phyloP scores from a whole-genome alignment of 2,888 invertebrate species.

The Pantelozetes paolii region DNA sequence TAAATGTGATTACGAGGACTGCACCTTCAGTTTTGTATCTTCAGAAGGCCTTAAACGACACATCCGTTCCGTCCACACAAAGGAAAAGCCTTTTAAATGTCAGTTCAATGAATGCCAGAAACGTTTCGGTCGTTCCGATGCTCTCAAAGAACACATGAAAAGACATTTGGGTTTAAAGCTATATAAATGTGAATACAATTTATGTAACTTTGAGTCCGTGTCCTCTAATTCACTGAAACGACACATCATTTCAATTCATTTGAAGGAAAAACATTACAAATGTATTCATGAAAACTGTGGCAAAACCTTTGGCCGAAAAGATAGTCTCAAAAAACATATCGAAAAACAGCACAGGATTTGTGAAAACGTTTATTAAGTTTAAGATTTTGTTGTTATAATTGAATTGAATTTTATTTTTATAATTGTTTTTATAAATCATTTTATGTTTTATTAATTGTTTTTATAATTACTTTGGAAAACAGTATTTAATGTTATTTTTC shows the following conservation, averaged over 20 bases:
- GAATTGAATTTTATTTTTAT: too few species aligned
- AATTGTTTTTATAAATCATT: too few species aligned
- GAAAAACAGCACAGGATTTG: background rate
- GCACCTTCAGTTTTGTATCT: slow-evolving; percentile 48
- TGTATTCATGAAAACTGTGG: slow-evolving; percentile 9
- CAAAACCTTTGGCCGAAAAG: slow-evolving; percentile 14
- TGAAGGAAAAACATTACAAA: background rate
- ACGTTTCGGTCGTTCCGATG: background rate
- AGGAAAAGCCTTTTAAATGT: slow-evolving; percentile 48
- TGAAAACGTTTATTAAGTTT: too few species aligned
- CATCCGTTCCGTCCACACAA: slow-evolving; percentile 48
- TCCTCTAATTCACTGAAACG: background rate
- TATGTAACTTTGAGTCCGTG: background rate
- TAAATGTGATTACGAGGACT: slow-evolving; percentile 45
- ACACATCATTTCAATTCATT: slow-evolving; percentile 3
- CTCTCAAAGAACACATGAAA: slow-evolving; percentile 11
- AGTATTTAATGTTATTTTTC: too few species aligned
- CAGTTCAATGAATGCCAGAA: slow-evolving; percentile 30
- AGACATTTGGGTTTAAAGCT: background rate
- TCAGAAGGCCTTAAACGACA: slow-evolving; percentile 48
- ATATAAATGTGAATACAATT: slow-evolving; percentile 3
- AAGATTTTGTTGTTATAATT: too few species aligned
- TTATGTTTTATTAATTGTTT: too few species aligned
- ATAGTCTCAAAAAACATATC: slow-evolving; percentile 3
- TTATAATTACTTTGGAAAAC: too few species aligned